Evolutionary conservation across 2,797 vertebrate species (phyloP), one percentile per base, ranked within the genome.

Genomic region (Octomys mimax): DNA sequence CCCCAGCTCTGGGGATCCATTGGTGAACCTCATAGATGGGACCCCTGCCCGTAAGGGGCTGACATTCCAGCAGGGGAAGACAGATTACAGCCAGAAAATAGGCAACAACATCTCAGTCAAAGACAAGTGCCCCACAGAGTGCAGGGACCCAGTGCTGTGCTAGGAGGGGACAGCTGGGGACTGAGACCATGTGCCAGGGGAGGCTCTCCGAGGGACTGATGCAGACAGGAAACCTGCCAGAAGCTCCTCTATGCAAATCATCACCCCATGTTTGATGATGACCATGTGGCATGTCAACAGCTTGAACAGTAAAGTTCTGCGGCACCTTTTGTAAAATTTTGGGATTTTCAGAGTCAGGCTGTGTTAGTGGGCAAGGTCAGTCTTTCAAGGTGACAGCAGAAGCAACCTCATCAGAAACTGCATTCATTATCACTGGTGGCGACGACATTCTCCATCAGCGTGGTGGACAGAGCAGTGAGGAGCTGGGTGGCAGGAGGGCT

Each of bases 201-300:
- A 54, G 36, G 66, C 79, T 77, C 77, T 39, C 42, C 0, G 52
- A 64, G 59, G 13, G 52, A 84, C 62, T 11, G 14, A 31, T 78
- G 0, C 21, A 26, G 39, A 42, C 71, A 3, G 2, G 22, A 0
- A 22, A 68, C 88, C n/a, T 24, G 46, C n/a, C 0, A 62, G 57
- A 59, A 18, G 52, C 57, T 82, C 62, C 46, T 82, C 71, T 14
- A 1, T 0, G 52, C 7, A 31, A 54, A 24, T 9, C 10, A 12
- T 36, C 71, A 1, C 13, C 26, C 12, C 0, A 3, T 2, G 1
- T 33, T n/a, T 26, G 54, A 24, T 36, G 3, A 0, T 59, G 66
- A n/a, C 80, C 26, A 24, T 2, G 8, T 1, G 36, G n/a, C 0
- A 0, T 6, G 5, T 21, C 66, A 5, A 6, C 14, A 18, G 3